These are phyloP conservation scores for Chanos chanos DNA, from an alignment of 2,797 vertebrate species.

Conservation along the genomic window DNA sequence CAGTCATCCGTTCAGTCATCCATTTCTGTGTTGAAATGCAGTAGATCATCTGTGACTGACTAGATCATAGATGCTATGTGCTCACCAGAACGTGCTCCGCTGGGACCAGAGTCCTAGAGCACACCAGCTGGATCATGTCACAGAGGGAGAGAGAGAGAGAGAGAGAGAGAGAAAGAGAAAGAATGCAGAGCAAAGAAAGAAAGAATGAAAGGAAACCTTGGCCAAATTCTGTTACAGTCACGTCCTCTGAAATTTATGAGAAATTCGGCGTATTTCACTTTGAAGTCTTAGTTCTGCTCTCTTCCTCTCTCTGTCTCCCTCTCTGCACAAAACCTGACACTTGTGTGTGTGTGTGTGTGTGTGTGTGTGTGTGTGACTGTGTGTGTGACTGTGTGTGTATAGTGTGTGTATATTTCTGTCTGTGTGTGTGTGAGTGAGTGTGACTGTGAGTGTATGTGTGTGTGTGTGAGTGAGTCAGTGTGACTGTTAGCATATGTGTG, in stretches of 20 bases:
- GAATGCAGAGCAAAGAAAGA: slow-evolving; percentile 4
- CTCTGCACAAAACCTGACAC: not conserved
- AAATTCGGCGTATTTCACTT: no score
- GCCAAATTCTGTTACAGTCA: slow-evolving; percentile 43
- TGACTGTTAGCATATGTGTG: no score
- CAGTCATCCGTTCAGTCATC: no score
- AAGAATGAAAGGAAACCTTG: slow-evolving; percentile 17
- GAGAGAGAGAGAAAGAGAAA: not conserved
- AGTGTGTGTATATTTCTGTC: not conserved
- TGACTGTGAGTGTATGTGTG: no score
- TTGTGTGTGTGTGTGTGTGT: slow-evolving; percentile 14
- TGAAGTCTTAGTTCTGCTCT: no score
- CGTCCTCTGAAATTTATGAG: slow-evolving; percentile 29
- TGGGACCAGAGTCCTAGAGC: no score
- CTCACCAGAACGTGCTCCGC: no score
- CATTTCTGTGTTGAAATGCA: no score
- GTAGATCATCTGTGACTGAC: no score
- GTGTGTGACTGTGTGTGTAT: not conserved
- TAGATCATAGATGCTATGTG: no score
- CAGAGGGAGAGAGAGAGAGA: slow-evolving; percentile 4
- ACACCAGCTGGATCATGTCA: no score
- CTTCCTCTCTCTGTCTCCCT: slow-evolving; percentile 7
- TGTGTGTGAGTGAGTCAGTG: slow-evolving; percentile 45
- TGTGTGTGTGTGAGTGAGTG: no score
- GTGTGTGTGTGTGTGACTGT: not conserved